Conservation (phyloP, 2,113 vertebrate species). For the Nettapus auritus region DNA sequence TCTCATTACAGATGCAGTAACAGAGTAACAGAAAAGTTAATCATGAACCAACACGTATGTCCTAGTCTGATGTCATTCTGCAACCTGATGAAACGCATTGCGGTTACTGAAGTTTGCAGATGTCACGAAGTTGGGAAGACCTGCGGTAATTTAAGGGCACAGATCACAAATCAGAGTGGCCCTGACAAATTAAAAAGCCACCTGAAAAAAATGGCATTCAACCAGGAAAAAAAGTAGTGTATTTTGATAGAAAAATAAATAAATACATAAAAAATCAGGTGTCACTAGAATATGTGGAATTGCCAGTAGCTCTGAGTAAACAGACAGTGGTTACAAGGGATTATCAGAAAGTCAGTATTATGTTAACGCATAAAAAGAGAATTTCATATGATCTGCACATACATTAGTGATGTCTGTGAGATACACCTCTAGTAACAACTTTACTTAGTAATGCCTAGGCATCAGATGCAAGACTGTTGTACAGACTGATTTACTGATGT, state of each 20-base stretch:
- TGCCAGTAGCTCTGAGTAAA: background rate
- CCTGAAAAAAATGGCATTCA: background rate
- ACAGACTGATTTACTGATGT: background rate
- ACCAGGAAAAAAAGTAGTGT: accelerated
- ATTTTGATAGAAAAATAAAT: background rate
- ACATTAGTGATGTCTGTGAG: background rate
- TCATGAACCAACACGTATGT: background rate
- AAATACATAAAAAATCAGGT: background rate
- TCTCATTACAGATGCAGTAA: background rate
- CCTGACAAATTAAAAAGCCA: background rate
- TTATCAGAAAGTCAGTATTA: background rate
- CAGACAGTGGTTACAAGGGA: background rate
- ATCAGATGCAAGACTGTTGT: background rate
- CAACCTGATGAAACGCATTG: background rate
- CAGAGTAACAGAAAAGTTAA: background rate
- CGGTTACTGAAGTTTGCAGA: background rate
- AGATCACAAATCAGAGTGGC: background rate
- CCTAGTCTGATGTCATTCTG: background rate
- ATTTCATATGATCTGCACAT: background rate
- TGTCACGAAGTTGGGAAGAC: background rate
- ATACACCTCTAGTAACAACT: background rate
- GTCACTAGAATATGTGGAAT: background rate
- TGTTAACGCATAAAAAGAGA: background rate
- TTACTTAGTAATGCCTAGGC: background rate
- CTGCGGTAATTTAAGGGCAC: background rate